A percentile compares a stretch with the other conserved stretches of the same genome.
phyloP scores from a whole-genome alignment of 2,888 invertebrate genomes.

The Stratiomys singularior region DNA sequence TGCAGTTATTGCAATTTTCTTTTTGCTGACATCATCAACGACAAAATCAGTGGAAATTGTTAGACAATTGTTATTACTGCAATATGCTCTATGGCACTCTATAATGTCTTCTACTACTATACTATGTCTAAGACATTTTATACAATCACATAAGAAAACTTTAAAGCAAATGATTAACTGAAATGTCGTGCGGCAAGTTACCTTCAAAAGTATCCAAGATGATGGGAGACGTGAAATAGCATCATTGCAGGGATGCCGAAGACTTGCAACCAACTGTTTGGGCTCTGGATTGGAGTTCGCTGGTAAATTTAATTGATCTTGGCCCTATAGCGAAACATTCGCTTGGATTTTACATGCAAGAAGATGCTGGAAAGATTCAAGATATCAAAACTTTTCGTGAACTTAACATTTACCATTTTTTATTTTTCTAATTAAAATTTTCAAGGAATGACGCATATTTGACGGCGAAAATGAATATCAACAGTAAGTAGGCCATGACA shows the following conservation, averaged over 20 bases:
- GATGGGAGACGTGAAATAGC: constrained; percentile 42
- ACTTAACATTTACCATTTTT: too few relatives aligned
- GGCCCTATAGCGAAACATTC: background rate
- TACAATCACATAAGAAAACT: constrained; percentile 14
- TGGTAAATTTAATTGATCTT: constrained; percentile 7
- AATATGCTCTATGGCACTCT: background rate
- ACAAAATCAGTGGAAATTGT: background rate
- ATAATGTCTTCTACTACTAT: background rate
- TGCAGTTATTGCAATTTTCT: background rate
- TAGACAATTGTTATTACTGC: background rate
- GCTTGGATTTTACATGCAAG: background rate
- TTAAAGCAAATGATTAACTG: background rate
- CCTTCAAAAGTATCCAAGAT: constrained; percentile 22
- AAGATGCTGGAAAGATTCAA: background rate
- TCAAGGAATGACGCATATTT: background rate
- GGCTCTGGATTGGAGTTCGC: background rate
- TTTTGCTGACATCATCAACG: background rate
- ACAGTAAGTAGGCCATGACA: constrained; percentile 4
- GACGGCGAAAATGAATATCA: background rate
- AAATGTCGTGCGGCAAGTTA: constrained; percentile 43
- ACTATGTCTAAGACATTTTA: constrained; percentile 15
- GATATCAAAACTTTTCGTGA: background rate
- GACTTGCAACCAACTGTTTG: background rate
- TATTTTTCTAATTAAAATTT: background rate
- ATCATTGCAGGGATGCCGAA: constrained; percentile 4